Evolutionary conservation across 1,140 invertebrate genomes (phyloP).

Genomic region (Arion vulgaris): DNA sequence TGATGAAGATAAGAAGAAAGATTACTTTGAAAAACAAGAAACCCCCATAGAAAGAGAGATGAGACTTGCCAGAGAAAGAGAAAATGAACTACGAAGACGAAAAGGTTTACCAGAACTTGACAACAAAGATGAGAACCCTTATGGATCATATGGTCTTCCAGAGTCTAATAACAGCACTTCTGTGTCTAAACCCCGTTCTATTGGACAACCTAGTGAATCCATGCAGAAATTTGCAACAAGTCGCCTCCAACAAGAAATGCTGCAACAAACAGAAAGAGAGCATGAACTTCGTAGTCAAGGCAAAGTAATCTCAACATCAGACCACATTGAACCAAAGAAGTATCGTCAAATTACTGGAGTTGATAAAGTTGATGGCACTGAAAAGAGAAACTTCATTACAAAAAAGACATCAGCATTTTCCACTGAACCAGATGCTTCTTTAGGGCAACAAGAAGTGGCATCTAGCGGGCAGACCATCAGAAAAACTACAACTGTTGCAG

Average conservation of each 20-base stretch:
- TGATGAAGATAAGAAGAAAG: conserved; percentile 23
- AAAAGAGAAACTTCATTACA: conserved; percentile 64
- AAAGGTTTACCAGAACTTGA: conserved; percentile 63
- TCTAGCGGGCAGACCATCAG: conserved; percentile 4
- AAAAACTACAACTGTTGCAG: conserved; percentile 39
- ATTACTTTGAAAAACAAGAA: conserved; percentile 63
- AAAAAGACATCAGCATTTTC: conserved; percentile 34
- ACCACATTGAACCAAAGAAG: conserved; percentile 61
- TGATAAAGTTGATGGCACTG: conserved; percentile 46
- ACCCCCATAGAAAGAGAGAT: conserved; percentile 78
- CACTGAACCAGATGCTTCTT: neutral
- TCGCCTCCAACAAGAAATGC: conserved; percentile 63
- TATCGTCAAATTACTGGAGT: conserved; percentile 57
- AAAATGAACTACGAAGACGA: conserved; percentile 73
- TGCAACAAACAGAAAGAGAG: conserved; percentile 59
- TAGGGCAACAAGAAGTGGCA: neutral
- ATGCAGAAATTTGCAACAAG: conserved; percentile 59
- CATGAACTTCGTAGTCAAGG: conserved; percentile 58
- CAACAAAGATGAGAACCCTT: conserved; percentile 34
- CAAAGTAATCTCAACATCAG: conserved; percentile 64
- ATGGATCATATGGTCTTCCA: conserved; percentile 23
- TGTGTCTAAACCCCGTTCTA: neutral
- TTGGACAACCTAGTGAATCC: conserved; percentile 32
- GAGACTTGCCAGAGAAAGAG: conserved; percentile 74
- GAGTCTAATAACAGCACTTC: neutral